A percentile compares a stretch with the other conserved stretches of the same genome.
Conservation (phyloP, 1,140 invertebrate genomes). For the Chlorops oryzae region DNA sequence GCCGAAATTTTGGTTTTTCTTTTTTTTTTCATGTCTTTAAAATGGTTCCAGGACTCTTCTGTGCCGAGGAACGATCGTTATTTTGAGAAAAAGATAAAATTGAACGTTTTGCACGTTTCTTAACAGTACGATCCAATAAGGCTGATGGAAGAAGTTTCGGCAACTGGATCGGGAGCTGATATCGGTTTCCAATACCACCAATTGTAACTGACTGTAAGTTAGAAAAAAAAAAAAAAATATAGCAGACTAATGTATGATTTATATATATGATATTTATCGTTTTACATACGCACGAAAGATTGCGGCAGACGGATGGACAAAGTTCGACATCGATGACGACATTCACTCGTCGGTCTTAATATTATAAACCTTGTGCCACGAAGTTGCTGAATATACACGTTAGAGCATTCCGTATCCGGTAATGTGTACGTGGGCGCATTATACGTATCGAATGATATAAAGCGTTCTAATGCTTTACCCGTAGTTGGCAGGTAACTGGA, state of each 20-base stretch:
- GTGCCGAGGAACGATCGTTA: no score
- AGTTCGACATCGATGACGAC: conserved; percentile 54
- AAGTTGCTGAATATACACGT: conserved; percentile 61
- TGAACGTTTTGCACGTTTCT: no score
- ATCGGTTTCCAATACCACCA: conserved; percentile 72
- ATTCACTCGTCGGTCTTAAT: conserved; percentile 61
- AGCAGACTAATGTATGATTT: not conserved
- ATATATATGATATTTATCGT: not conserved
- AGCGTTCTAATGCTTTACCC: conserved; percentile 60
- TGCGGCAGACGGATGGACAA: conserved; percentile 57
- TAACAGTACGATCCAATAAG: conserved; percentile 65
- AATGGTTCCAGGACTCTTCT: no score
- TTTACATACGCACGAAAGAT: conserved; percentile 60
- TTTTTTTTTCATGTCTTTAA: no score
- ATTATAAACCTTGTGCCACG: conserved; percentile 58
- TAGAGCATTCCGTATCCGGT: conserved; percentile 65
- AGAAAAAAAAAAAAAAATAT: not conserved
- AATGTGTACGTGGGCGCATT: conserved; percentile 54
- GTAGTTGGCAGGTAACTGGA: conserved; percentile 49
- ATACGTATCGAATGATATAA: conserved; percentile 61
- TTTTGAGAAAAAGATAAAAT: no score
- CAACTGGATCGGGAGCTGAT: conserved; percentile 54
- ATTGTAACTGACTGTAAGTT: conserved; percentile 64
- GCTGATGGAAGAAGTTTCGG: conserved; percentile 55
- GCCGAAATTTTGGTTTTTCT: no score